Evolutionary conservation across 23 tunicate species (phyloP).

Genomic region (Styela plicata): DNA sequence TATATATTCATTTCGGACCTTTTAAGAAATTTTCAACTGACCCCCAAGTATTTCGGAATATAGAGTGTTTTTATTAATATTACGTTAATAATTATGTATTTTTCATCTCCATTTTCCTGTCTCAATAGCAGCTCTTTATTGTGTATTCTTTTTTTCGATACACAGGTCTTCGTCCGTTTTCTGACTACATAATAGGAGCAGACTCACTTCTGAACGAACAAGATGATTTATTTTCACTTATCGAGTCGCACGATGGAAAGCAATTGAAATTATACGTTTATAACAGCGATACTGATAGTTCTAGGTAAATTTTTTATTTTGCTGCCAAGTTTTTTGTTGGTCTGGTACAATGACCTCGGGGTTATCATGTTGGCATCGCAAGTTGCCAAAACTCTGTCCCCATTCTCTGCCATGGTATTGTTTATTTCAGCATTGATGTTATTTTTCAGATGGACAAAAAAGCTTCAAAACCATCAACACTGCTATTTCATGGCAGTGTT

Average conservation of each 20-base stretch:
- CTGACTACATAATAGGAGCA: constrained; percentile 95
- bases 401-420: too few relatives aligned
- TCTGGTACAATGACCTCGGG: too few relatives aligned
- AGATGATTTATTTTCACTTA: constrained; percentile 93
- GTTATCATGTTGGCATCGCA: too few relatives aligned
- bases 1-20: too few relatives aligned
- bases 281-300: constrained; percentile 93
- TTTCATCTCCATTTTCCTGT: neutral
- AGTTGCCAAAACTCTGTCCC: too few relatives aligned
- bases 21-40: too few relatives aligned
- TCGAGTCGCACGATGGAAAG: constrained; percentile 95
- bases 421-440: too few relatives aligned
- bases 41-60: neutral
- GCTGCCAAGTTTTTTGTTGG: neutral
- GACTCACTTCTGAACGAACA: constrained; percentile 96
- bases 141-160: neutral
- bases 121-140: neutral
- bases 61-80: neutral
- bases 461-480: neutral
- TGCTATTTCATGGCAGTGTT: neutral
- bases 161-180: constrained; percentile 54
- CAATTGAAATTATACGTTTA: constrained; percentile 97
- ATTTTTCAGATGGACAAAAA: neutral
- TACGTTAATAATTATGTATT: neutral
- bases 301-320: constrained; percentile 15